Conservation (phyloP, 2,113 vertebrate species). For the Brienomyrus brachyistius region DNA sequence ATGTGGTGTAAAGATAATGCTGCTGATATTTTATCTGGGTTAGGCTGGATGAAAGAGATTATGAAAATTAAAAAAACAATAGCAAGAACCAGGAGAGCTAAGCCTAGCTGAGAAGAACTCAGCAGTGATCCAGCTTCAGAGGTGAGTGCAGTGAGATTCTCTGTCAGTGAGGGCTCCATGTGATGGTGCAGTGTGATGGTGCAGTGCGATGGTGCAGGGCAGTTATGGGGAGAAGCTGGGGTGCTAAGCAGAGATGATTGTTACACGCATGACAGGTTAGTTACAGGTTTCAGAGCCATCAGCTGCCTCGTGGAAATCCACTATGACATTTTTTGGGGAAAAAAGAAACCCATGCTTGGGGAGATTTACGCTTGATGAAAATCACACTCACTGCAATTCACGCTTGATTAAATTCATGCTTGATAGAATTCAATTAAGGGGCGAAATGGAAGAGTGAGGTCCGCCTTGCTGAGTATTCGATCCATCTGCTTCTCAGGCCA, state of each 20-base stretch:
- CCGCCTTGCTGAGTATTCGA: background rate
- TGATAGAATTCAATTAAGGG: conserved; percentile 6
- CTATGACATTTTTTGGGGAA: background rate
- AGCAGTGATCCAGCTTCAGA: background rate
- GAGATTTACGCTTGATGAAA: background rate
- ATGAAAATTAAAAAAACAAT: conserved; percentile 51
- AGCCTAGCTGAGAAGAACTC: background rate
- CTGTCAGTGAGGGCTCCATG: background rate
- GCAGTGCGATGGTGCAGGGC: background rate
- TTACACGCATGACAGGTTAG: background rate
- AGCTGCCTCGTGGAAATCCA: background rate
- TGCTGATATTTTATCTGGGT: background rate
- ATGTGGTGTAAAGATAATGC: background rate
- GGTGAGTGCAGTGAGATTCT: background rate
- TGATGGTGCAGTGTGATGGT: background rate
- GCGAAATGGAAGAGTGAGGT: background rate
- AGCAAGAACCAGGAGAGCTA: conserved; percentile 28
- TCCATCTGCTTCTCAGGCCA: background rate
- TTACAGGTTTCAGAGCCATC: background rate
- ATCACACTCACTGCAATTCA: background rate
- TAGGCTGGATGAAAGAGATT: conserved; percentile 20
- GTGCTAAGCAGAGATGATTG: background rate
- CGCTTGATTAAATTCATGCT: background rate
- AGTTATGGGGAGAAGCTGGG: background rate
- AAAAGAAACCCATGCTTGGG: background rate